Base-by-base conservation (phyloP, 2,888 invertebrate species). In the Drosophila hawaiiensis region DNA sequence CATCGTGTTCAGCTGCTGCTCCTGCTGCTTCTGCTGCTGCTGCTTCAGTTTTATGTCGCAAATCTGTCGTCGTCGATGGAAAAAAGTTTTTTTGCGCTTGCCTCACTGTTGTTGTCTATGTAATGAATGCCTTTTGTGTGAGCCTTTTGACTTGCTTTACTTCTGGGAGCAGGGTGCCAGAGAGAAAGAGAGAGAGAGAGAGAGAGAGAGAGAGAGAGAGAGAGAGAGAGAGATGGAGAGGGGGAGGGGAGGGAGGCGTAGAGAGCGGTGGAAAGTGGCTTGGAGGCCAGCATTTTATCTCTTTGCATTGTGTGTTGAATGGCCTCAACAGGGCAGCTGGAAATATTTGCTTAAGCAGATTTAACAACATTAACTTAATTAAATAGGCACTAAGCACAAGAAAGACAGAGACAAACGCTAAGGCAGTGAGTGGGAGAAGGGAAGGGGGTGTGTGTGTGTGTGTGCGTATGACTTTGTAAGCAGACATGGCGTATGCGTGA, bases 311-410 rank as follows among this genome's bases (percentile, higher is more conserved):
- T 85, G 88, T 84, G 85, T 73, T 90, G 83, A 88, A 88, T 85
- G 70, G 78, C 73, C 68, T 59, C 66, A 66, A 62, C 66, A 64
- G 66, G 64, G 73, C 82, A 72, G 73, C 71, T 78, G 78, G 55
- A 84, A 89, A 91, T 87, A 91, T 87, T 91, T 87, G 82, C 90
- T 82, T 89, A 87, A 89, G 90, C 87, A 82, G 91, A 91, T 87
- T 87, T 87, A 87, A 87, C 84, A 91, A 87, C 91, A 87, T 87
- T 87, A 87, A 87, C 90, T 89, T 87, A 89, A 87, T 87, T 91
- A 87, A 91, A 87, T 86, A 89, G 91, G 86, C 84, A 75, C 87
- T 86, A 86, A 90, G 83, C 78, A 75, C 77, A 74, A 74, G 76
- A 66, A 41, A 61, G 68, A 66, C 41, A 25, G 65, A 58, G 68